phyloP scores from a whole-genome alignment of 2,113 vertebrate genomes.

The Panthera tigris region DNA sequence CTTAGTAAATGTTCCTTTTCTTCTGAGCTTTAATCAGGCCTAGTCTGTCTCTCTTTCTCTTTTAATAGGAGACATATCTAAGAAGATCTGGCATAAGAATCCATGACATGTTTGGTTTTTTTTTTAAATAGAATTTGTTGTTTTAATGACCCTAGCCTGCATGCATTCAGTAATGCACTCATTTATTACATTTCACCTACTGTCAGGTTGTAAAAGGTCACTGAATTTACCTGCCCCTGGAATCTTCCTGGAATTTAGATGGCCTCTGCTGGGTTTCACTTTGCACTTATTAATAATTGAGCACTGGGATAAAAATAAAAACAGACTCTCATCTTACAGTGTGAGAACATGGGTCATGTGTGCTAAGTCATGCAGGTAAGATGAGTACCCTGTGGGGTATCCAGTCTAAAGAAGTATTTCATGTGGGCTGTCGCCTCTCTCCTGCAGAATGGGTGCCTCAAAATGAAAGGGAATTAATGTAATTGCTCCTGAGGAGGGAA shows the following conservation, averaged over 20 bases:
- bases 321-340: slow-evolving; percentile 71
- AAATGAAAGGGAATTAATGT: slow-evolving; percentile 39
- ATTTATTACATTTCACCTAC: neutral
- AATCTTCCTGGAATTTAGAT: slow-evolving; percentile 69
- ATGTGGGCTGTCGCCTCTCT: neutral
- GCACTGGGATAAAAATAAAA: slow-evolving; percentile 79
- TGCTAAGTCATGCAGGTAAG: slow-evolving; percentile 66
- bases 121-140: neutral
- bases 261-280: slow-evolving; percentile 75
- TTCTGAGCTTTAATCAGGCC: neutral
- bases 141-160: neutral
- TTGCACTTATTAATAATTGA: slow-evolving; percentile 85
- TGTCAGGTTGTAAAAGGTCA: slow-evolving; percentile 37
- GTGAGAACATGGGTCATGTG: slow-evolving; percentile 52
- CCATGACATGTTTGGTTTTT: neutral
- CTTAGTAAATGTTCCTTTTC: neutral
- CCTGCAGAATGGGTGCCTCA: neutral
- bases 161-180: neutral
- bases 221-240: neutral
- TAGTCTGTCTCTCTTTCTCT: neutral
- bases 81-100: neutral
- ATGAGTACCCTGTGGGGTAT: neutral
- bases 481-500: slow-evolving; percentile 34
- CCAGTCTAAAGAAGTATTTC: neutral
- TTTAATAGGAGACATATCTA: neutral